Base-by-base conservation (phyloP, 1,140 invertebrate genomes). In the Drosophila willistoni region DNA sequence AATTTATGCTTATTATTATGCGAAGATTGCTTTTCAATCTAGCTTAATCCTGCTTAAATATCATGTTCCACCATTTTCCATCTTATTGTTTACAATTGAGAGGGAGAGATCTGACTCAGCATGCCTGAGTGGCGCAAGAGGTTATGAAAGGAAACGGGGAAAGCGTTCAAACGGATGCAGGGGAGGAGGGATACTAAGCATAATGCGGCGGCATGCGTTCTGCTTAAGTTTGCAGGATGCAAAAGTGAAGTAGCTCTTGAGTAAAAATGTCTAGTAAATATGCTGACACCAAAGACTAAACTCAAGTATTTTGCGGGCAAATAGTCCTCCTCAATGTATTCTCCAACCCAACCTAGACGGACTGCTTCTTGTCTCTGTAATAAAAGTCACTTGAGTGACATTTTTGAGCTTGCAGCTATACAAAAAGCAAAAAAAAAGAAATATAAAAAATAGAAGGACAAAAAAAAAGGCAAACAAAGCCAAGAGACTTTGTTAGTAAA, bases 371-470 rank as follows among this genome's bases (percentile, higher is more conserved):
- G 68, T 71, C 56, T 65, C 66, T 29, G 69, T 78, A 87, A 87
- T 87, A 87, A 89, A 87, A 87, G 84, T 87, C 84, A 83, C 80
- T 89, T 74, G 77, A 89, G 80, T 87, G 83, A 87, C 83, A 87
- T 87, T 89, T 87, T 89, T 73, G 77, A 87, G 83, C 83, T 71
- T 89, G 80, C 77, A 82, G 83, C 83, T 61, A 87, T 82, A 64
- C 9, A 51, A 51, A 51, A 44, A 44, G 12, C 22, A 22, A 51
- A 22, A 22, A 22, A 1, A 47, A 3, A 51, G 12, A 51, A 9
- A 47, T 10, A 19, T 19, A 22, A 10, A 51, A 51, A 51, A 19
- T 12, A 22, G 9, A 51, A 12, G 17, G 17, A 51, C 44, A 89
- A 81, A 60, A 84, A 60, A 84, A 73, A 84, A 72, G 71, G 80